These are phyloP conservation scores for Eulithis testata DNA, from an alignment of 2,888 invertebrate genomes.

Conservation along the genomic window DNA sequence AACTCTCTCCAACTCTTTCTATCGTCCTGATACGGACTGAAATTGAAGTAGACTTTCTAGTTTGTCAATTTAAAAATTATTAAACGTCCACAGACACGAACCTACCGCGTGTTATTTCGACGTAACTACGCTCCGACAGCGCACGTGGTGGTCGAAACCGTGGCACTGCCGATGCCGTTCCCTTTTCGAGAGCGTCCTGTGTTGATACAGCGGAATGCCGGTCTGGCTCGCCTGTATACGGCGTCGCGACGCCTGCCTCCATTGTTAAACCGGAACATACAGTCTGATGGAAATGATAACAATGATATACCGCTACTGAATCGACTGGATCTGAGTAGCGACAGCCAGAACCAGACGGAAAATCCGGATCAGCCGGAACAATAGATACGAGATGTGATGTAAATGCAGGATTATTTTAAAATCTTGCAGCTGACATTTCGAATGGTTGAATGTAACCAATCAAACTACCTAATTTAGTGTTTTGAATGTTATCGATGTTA, in stretches of 20 bases:
- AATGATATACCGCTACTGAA: constrained; percentile 5
- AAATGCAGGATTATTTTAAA: too few relatives aligned
- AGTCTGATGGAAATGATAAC: background rate
- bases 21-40: too few relatives aligned
- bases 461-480: background rate
- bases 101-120: constrained; percentile 11
- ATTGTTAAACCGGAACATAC: constrained; percentile 1
- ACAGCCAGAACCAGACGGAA: background rate
- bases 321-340: constrained; percentile 3
- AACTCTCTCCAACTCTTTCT: too few relatives aligned
- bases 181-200: too few relatives aligned
- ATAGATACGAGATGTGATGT: background rate
- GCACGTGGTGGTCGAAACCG: too few relatives aligned
- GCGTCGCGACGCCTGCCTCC: background rate
- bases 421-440: too few relatives aligned
- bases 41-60: too few relatives aligned
- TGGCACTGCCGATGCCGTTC: too few relatives aligned
- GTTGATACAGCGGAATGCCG: too few relatives aligned
- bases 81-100: background rate
- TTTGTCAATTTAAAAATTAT: too few relatives aligned
- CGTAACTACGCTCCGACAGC: background rate
- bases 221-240: too few relatives aligned
- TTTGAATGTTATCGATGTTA: constrained; percentile 4
- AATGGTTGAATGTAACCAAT: too few relatives aligned
- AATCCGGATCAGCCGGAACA: background rate